These are phyloP conservation scores for Dolichotis patagonum DNA, from an alignment of 2,113 vertebrate species.

Conservation along the genomic window DNA sequence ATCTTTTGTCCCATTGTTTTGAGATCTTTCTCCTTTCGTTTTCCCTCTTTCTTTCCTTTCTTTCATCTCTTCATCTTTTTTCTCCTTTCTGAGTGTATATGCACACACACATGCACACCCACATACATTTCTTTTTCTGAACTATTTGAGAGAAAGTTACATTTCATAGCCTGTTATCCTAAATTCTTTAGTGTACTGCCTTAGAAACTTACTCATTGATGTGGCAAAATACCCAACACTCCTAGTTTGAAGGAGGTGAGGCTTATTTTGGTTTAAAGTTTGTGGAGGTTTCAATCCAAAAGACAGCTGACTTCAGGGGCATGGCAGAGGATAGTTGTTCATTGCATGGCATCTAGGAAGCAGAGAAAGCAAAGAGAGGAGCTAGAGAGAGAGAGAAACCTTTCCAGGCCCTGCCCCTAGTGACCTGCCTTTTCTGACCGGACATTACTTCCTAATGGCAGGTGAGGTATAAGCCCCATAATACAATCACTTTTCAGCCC, in stretches of 20 bases:
- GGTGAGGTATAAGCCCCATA: background rate
- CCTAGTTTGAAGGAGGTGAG: background rate
- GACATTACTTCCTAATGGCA: background rate
- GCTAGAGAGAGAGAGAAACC: background rate
- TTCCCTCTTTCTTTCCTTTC: no score
- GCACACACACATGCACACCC: background rate
- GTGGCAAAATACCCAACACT: background rate
- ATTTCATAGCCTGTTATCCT: background rate
- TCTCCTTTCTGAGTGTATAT: no score
- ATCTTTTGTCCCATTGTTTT: background rate
- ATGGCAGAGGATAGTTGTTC: background rate
- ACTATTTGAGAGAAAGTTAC: constrained; percentile 10
- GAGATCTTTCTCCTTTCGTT: background rate
- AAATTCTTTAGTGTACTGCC: background rate
- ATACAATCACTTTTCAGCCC: background rate
- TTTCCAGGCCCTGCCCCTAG: background rate
- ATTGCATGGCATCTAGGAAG: background rate
- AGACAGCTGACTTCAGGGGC: background rate
- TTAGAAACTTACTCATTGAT: background rate
- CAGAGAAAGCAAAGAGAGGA: background rate
- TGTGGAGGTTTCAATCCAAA: background rate
- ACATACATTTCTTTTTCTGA: background rate
- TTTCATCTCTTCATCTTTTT: no score
- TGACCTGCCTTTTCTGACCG: background rate
- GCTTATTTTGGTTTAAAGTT: background rate